Evolutionary conservation across 2,888 invertebrate genomes (phyloP), one percentile per base, ranked within the genome.

Genomic region (Conus canariensis): DNA sequence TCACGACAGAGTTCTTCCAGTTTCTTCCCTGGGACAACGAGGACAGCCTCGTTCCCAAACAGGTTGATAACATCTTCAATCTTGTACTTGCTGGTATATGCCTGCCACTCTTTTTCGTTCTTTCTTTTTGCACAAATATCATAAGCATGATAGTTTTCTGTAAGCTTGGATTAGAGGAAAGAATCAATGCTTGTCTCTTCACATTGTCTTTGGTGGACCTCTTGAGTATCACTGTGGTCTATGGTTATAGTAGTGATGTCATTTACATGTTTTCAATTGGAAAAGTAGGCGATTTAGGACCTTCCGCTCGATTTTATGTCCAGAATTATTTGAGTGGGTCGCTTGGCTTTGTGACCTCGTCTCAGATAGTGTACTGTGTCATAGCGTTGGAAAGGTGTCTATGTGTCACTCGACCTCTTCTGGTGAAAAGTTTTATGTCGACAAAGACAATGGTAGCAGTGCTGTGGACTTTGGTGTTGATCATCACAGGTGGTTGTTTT

Each of bases 171-270:
- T 19, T 82, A 10, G 10, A 58, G 56, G 82, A 82, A 82, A 82
- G 82, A 82, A 82, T 82, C 82, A 82, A 82, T 22, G 22, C 82
- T 19, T 82, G 82, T 82, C 82, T 82, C 82, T 82, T 82, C 82
- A 82, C 22, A 10, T 22, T 82, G 56, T 82, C 82, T 1, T 7
- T 82, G 19, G 16, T 82, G 19, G 82, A 82, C 58, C n/a, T 56
- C 5, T 56, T 58, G 19, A 58, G 58, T 12, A 58, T 82, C 19
- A 58, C 56, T 12, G 7, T 58, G 9, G 16, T 58, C 19, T 82
- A n/a, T 22, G 9, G 56, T 19, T 82, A 58, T 22, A 22, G 82
- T 19, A 56, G 56, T 56, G 82, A 82, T 25, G 56, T 82, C n/a
- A 16, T 56, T 4, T 82, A 82, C 22, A 82, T 58, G 82, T 82